These are phyloP conservation scores for Epirrhoe alternata DNA, from an alignment of 2,888 invertebrate genomes.

Conservation along the genomic window DNA sequence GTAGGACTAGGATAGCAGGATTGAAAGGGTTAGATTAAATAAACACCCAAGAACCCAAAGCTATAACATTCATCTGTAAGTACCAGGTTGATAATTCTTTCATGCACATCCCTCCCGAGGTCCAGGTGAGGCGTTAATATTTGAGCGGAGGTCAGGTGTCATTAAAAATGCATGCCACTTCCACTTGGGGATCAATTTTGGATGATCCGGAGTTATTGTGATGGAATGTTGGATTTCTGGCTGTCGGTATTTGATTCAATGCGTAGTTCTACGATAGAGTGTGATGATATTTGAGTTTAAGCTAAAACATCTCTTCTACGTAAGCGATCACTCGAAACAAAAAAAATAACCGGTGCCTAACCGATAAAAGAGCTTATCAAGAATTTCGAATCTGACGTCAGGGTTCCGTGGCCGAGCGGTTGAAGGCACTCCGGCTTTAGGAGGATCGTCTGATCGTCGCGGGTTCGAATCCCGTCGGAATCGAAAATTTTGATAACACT, in stretches of 20 bases:
- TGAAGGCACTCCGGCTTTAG: too few species aligned
- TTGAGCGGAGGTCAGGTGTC: conserved; percentile 10
- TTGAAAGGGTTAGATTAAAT: background rate
- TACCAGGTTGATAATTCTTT: conserved; percentile 6
- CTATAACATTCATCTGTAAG: background rate
- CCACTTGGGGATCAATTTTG: conserved; percentile 13
- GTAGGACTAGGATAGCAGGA: background rate
- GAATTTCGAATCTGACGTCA: too few species aligned
- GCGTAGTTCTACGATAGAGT: too few species aligned
- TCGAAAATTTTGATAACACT: too few species aligned
- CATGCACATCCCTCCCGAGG: conserved; percentile 2
- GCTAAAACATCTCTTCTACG: too few species aligned
- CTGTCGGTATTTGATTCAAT: background rate
- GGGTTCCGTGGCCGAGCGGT: too few species aligned
- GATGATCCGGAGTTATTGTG: background rate
- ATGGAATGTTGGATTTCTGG: background rate
- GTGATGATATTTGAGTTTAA: too few species aligned
- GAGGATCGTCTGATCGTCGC: too few species aligned
- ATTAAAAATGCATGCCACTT: conserved; percentile 22
- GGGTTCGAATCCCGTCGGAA: too few species aligned
- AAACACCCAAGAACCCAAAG: background rate
- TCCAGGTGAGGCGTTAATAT: conserved; percentile 15
- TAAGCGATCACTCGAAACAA: too few species aligned
- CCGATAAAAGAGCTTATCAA: too few species aligned
- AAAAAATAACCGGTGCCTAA: too few species aligned